Evolutionary conservation across 2,797 vertebrate species (phyloP), one percentile per base, ranked within the genome.

Genomic region (Brachyrhaphis roseni): DNA sequence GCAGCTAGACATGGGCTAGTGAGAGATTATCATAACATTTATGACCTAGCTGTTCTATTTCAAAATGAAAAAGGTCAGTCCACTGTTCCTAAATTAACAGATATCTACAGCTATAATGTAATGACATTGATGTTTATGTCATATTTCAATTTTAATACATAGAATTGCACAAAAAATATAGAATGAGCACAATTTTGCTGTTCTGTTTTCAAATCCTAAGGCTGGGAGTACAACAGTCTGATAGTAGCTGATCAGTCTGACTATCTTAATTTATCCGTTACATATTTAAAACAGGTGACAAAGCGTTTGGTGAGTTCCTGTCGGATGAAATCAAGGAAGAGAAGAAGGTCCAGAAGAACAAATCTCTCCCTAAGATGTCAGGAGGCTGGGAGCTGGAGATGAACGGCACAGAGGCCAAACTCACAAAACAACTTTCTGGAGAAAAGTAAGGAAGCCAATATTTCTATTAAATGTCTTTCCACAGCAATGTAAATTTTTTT

Each of bases 291-390:
- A 34, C 78, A 99, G 98, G 98, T 1, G 98, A 99, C 94, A 99
- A 98, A 94, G 97, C 97, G 0, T 98, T 99, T 85, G 95, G 94
- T 0, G 96, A 97, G 71, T 99, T 99, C 84, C 92, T 99, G 84
- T 90, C 78, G 0, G 98, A 99, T 70, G 98, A 99, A 94, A 97
- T 99, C 89, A 94, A 98, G 86, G 98, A 99, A 84, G 98, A 99
- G 91, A 97, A 83, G 90, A 99, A 98, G 91, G 97, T 99, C 89
- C 97, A 98, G 95, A 99, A 99, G 74, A 96, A 86, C 82, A 96
- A 96, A 31, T 87, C 85, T 0, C 95, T 99, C 81, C 98, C 98
- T 8, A 97, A 98, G 87, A 94, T 99, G 91, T 97, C 98, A 0
- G 98, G 98, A 4, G 98, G 97, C 1, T 99, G 98, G 98, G 97